These are phyloP conservation scores for Gymnocephalus cernua DNA, from an alignment of 2,113 vertebrate genomes.

Conservation along the genomic window DNA sequence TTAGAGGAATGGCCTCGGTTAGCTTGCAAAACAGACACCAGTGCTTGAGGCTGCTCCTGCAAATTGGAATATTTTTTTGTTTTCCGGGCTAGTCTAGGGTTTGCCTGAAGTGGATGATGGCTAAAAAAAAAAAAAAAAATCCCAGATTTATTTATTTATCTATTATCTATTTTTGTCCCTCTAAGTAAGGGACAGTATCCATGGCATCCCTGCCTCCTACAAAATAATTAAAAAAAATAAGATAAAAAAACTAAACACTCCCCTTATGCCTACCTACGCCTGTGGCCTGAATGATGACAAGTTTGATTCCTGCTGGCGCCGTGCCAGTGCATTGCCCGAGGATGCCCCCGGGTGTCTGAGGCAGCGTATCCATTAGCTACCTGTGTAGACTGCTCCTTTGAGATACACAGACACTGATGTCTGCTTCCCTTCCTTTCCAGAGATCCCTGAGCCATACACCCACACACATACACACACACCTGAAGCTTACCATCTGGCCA, in stretches of 20 bases:
- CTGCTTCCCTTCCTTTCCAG: slow-evolving; percentile 58
- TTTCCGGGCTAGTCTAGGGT: slow-evolving; percentile 40
- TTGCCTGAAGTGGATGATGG: slow-evolving; percentile 52
- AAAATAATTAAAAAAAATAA: not conserved
- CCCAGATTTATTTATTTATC: slow-evolving; percentile 38
- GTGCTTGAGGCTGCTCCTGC: slow-evolving; percentile 59
- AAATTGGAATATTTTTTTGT: slow-evolving; percentile 76
- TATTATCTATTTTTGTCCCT: slow-evolving; percentile 24
- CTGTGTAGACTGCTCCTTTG: slow-evolving; percentile 69
- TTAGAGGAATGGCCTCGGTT: slow-evolving; percentile 66
- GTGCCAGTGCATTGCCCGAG: slow-evolving; percentile 75
- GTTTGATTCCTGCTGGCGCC: slow-evolving; percentile 71
- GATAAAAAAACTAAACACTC: slow-evolving; percentile 46
- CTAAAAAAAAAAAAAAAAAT: slow-evolving; percentile 5
- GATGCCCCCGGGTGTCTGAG: slow-evolving; percentile 76
- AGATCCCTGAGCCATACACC: slow-evolving; percentile 46
- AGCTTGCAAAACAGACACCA: slow-evolving; percentile 65
- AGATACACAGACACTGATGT: slow-evolving; percentile 63
- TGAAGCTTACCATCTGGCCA: slow-evolving; percentile 76
- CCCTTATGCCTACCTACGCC: slow-evolving; percentile 62
- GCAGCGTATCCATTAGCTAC: slow-evolving; percentile 77
- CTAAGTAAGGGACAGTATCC: slow-evolving; percentile 18
- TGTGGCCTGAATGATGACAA: slow-evolving; percentile 75
- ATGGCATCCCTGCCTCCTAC: not conserved
- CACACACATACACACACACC: slow-evolving; percentile 47